A percentile compares a stretch with the other conserved stretches of the same genome.
Evolutionary conservation across 2,113 vertebrate species (phyloP).

Genomic region (Gadus chalcogrammus): DNA sequence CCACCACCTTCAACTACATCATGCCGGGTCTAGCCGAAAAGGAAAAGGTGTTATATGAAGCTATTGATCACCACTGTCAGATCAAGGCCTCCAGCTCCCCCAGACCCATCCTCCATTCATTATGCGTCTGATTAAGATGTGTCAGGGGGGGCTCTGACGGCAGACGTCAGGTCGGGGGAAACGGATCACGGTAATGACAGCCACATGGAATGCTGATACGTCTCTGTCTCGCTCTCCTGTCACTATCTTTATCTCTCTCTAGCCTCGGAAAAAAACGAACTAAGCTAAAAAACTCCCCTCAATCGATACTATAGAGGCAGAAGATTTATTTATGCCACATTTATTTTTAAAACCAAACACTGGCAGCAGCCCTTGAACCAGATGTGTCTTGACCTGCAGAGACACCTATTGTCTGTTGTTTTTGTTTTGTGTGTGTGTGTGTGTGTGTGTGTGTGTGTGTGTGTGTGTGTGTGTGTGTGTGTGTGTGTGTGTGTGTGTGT

Average conservation of each 20-base stretch:
- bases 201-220: slow-evolving; percentile 18
- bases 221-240: not conserved
- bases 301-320: slow-evolving; percentile 18
- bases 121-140: slow-evolving; percentile 48
- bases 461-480: no score
- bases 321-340: slow-evolving; percentile 21
- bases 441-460: no score
- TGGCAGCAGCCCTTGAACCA: slow-evolving; percentile 36
- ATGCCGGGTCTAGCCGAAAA: slow-evolving; percentile 26
- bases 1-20: slow-evolving; percentile 1
- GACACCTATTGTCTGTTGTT: slow-evolving; percentile 4
- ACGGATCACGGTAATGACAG: slow-evolving; percentile 34
- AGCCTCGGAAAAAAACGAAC: slow-evolving; percentile 16
- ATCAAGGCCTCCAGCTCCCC: slow-evolving; percentile 34
- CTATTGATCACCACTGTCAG: slow-evolving; percentile 62
- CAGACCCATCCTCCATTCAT: slow-evolving; percentile 46
- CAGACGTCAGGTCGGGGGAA: slow-evolving; percentile 7
- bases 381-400: slow-evolving; percentile 51
- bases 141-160: slow-evolving; percentile 35
- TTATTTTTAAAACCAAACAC: slow-evolving; percentile 41
- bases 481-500: no score
- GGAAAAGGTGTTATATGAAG: slow-evolving; percentile 32
- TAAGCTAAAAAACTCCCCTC: slow-evolving; percentile 11
- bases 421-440: no score
- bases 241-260: not conserved